Percentiles rank a stretch among this genome's conserved stretches.
Evolutionary conservation across 2,888 invertebrate species (phyloP).

Genomic region (Drosophila atroscutellata): DNA sequence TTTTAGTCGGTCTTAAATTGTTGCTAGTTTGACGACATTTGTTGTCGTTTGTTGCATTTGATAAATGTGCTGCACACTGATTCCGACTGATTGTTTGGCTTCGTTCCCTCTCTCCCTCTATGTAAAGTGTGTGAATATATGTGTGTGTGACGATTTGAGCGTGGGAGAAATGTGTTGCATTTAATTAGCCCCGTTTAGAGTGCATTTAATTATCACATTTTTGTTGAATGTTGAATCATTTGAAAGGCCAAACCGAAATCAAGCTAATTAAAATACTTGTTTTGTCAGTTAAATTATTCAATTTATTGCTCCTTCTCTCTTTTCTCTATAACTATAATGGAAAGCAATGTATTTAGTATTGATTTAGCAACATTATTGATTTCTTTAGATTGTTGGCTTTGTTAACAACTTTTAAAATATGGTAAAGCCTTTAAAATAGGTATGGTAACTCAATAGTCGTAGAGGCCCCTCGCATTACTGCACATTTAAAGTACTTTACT

Average conservation of each 20-base stretch:
- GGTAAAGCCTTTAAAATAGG: neutral
- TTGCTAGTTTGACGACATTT: constrained; percentile 48
- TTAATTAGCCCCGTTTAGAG: constrained; percentile 51
- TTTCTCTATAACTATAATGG: neutral
- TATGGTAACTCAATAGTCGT: neutral
- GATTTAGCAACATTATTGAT: neutral
- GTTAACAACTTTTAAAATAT: neutral
- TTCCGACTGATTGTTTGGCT: constrained; percentile 34
- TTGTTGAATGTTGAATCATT: constrained; percentile 17
- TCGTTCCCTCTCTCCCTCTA: neutral
- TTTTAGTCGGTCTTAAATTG: constrained; percentile 47
- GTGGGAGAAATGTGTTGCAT: constrained; percentile 45
- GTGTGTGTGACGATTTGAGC: neutral
- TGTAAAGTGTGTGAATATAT: neutral
- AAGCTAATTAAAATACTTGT: constrained; percentile 58
- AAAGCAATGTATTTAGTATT: neutral
- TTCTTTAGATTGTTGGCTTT: neutral
- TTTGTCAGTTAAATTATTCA: constrained; percentile 15
- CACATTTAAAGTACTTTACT: neutral
- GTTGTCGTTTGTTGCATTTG: constrained; percentile 43
- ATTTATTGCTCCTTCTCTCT: neutral
- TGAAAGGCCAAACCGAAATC: constrained; percentile 45
- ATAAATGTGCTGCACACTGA: constrained; percentile 61
- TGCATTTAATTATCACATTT: constrained; percentile 27
- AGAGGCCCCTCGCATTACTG: neutral